Base-by-base conservation (phyloP, 2,888 invertebrate genomes). In the Callyntrura guangdongensis region DNA sequence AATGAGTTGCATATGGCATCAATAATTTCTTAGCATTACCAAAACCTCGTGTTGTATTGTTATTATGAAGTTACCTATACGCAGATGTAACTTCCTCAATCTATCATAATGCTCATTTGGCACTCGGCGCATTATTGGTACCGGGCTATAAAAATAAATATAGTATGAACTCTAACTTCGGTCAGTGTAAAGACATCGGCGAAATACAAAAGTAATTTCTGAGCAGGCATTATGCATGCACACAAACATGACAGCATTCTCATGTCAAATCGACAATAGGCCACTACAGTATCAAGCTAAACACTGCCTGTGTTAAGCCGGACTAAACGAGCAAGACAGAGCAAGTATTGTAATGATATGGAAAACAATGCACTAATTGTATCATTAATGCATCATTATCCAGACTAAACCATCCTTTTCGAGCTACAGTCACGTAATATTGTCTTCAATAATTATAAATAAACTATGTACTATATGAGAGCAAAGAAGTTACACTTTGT, bases 301-400 rank as follows among this genome's bases (percentile, higher is more conserved):
- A 56, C 14, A 77, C 9, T 14, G 5, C 20, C n/a, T 45, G 17
- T n/a, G 36, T 36, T 45, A 36, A 6, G 6, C 36, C 36, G 36
- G 36, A 36, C 36, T 36, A 6, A 36, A 36, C 0, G 49, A 53
- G 22, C 14, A 49, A 12, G 36, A 64, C 3, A 61, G 61, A 81
- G 49, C n/a, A 45, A 20, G 8, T 36, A 36, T 36, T 4, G 36
- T 83, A 90, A 90, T 90, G 90, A 90, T 79, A 90, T 90, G 90
- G 67, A 90, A 90, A 86, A 47, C 59, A 59, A 59, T 45, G 64
- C 53, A 67, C 85, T 90, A 90, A 90, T 90, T 90, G 90, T 90
- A 90, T 90, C 90, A 85, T 90, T 90, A 90, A 85, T 81, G 85
- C 85, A 86, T 59, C 85, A 89, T 89, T 89, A 89, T 83, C 88